Base-by-base conservation (phyloP, 1,140 invertebrate genomes). In the Temnothorax longispinosus region DNA sequence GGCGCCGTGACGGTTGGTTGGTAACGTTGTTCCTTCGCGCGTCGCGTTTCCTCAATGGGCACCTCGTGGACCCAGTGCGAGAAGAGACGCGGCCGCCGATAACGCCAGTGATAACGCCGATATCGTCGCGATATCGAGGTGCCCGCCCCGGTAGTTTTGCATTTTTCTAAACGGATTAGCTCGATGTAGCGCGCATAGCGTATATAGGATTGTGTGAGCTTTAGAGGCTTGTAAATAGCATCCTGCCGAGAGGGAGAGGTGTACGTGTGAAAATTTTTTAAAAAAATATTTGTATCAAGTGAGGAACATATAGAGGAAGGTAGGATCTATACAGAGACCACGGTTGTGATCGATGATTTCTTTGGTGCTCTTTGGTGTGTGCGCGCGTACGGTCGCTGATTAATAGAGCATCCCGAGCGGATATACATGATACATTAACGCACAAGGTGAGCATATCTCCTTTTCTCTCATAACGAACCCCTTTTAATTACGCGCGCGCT, bases 1-100 rank as follows among this genome's bases (percentile, higher is more conserved):
- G 93, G 92, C 93, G 94, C 93, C 93, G 93, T 92, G 88, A 93
- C 88, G 91, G 90, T 87, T 85, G 60, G 44, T 69, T 76, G 88
- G 13, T 89, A 71, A 27, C 54, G 65, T 89, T 41, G 88, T 89
- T 84, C 54, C 67, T 82, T 27, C 74, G 6, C 52, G 89, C 78
- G 88, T 84, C 74, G 69, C 52, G 21, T 86, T 85, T 75, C 11
- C n/a, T 69, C 74, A 65, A 89, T 80, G 88, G 87, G 87, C 58
- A 78, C 74, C 88, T 60, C 27, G 72, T 38, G 77, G 62, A 54
- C 80, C 72, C 85, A 62, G 87, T 86, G 69, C 7, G 69, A 71
- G 74, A 60, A 75, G 56, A 90, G 47, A 82, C 77, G 76, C 82
- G 44, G 18, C 35, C 27, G 18, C 35, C 76, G 78, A 58, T 58